Percentiles rank a stretch among this genome's conserved stretches.
Evolutionary conservation across 2,113 vertebrate genomes (phyloP).

Genomic region (Albula goreensis): DNA sequence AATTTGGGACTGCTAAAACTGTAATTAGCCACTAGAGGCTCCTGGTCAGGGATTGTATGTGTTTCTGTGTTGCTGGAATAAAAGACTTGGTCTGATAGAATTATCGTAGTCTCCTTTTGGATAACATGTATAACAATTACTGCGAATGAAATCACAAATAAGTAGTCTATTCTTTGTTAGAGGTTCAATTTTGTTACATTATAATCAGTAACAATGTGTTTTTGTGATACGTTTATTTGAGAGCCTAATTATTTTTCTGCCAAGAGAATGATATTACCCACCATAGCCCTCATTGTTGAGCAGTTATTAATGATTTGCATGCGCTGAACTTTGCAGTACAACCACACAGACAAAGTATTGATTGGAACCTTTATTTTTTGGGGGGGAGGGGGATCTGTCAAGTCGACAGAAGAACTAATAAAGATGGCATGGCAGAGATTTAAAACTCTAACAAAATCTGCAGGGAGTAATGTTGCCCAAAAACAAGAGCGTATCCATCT

Average conservation of each 20-base stretch:
- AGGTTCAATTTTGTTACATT: constrained; percentile 13
- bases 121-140: background rate
- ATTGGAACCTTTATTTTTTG: background rate
- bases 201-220: constrained; percentile 34
- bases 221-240: constrained; percentile 43
- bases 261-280: constrained; percentile 32
- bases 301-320: constrained; percentile 1
- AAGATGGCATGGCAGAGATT: background rate
- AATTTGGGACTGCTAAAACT: too few species aligned
- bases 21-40: too few species aligned
- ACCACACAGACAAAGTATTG: background rate
- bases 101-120: background rate
- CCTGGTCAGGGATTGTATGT: too few species aligned
- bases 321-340: background rate
- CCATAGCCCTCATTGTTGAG: constrained; percentile 47
- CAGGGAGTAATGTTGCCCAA: background rate
- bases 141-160: background rate
- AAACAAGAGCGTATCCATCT: background rate
- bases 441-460: background rate
- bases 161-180: constrained; percentile 17
- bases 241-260: constrained; percentile 46
- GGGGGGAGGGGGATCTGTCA: background rate
- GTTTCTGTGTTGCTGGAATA: background rate
- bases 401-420: background rate
- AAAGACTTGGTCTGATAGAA: background rate